These are phyloP conservation scores for Camelus dromedarius DNA, from an alignment of 2,113 vertebrate species.

Conservation along the genomic window DNA sequence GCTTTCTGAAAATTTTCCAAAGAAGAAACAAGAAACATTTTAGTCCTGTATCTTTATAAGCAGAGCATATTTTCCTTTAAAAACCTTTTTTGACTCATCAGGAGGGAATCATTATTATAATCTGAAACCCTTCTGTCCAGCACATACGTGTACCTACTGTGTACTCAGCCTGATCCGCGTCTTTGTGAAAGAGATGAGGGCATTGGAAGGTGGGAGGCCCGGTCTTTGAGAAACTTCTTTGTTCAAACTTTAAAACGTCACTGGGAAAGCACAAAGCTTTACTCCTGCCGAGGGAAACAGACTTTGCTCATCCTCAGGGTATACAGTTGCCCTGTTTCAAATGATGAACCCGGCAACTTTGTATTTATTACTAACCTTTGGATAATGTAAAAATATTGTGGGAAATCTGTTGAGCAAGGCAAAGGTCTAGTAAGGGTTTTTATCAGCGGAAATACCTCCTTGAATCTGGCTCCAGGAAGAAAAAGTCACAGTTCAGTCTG, in stretches of 20 bases:
- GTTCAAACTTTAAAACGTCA: neutral
- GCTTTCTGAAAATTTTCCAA: neutral
- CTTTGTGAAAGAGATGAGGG: neutral
- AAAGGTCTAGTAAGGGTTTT: neutral
- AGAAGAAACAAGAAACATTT: neutral
- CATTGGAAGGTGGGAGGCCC: neutral
- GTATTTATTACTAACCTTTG: neutral
- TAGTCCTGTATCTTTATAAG: neutral
- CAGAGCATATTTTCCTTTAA: neutral
- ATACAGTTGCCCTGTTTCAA: neutral
- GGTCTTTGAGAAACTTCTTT: neutral
- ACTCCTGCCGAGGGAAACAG: neutral
- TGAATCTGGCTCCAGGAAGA: neutral
- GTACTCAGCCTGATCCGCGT: neutral
- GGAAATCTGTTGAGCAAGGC: neutral
- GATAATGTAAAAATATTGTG: neutral
- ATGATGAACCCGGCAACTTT: neutral
- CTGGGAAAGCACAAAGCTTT: neutral
- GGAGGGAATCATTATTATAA: neutral
- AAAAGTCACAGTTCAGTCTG: neutral
- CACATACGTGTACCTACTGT: accelerated
- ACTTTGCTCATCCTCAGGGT: neutral
- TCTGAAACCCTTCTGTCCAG: neutral
- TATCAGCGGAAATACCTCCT: neutral
- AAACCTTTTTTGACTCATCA: neutral